These are phyloP conservation scores for Anagyrus pseudococci DNA, from an alignment of 2,888 invertebrate species.

Conservation along the genomic window DNA sequence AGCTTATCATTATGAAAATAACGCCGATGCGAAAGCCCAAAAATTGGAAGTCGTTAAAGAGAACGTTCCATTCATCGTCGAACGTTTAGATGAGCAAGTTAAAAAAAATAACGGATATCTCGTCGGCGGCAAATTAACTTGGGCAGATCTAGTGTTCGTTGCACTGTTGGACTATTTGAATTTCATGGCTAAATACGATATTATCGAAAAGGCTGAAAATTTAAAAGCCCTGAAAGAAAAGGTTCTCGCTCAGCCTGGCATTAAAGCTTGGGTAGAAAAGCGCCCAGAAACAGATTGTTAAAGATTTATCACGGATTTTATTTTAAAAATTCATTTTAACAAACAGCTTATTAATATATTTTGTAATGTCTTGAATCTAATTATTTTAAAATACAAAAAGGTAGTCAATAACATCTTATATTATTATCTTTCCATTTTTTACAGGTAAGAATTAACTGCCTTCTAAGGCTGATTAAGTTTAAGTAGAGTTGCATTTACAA, in stretches of 20 bases:
- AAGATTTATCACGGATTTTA: too few species aligned
- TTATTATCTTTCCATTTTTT: too few species aligned
- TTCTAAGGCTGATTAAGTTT: too few species aligned
- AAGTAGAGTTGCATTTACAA: too few species aligned
- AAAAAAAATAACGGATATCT: constrained; percentile 70
- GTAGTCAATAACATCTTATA: too few species aligned
- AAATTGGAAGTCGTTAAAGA: constrained; percentile 65
- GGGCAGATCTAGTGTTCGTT: constrained; percentile 72
- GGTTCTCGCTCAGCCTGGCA: constrained; percentile 66
- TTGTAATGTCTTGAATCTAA: too few species aligned
- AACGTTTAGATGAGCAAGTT: constrained; percentile 66
- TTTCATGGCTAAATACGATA: constrained; percentile 64
- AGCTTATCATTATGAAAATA: constrained; percentile 65
- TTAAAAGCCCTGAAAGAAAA: constrained; percentile 66
- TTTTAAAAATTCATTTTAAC: too few species aligned
- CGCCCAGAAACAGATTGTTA: constrained; percentile 52
- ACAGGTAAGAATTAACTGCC: too few species aligned
- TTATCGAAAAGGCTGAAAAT: constrained; percentile 67
- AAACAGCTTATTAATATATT: too few species aligned
- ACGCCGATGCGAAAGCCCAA: constrained; percentile 64
- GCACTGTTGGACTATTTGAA: constrained; percentile 69
- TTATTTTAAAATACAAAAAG: too few species aligned
- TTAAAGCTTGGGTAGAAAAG: constrained; percentile 72
- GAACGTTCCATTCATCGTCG: constrained; percentile 67
- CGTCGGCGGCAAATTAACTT: constrained; percentile 64